Evolutionary conservation across 2,797 vertebrate species (phyloP), one percentile per base, ranked within the genome.

Genomic region (Coregonus suidteri): DNA sequence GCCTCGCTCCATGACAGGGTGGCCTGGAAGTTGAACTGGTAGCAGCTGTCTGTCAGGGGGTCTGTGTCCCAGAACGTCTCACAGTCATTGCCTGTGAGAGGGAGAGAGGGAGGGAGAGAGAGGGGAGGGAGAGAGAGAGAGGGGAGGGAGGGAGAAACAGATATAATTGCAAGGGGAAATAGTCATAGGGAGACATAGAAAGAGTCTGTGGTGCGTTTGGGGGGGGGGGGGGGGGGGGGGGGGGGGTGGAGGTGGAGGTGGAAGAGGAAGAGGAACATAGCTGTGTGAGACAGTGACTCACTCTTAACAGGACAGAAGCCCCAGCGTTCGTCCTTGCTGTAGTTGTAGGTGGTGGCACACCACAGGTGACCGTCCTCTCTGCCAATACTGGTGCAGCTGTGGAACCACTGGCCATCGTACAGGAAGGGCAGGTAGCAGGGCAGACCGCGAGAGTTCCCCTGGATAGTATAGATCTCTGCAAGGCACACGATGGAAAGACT

Each of bases 11-110:
- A 99, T 0, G 98, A 97, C 86, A 99, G 91, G 0, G 96, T 97
- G 0, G 97, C 96, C 93, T 98, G 97, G 91, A 98, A 97, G 92
- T 99, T 99, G 87, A 99, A 99, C 94, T 99, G 98, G 94, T 99
- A 99, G 90, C 98, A 99, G 93, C 96, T 99, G 88, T 95, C 94
- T 1, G 96, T 99, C 91, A 99, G 89, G 0, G 95, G 95, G 90
- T 98, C 96, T 47, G 93, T 98, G 84, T 99, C 97, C 98, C 98
- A 99, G 82, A 99, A 99, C 0, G 97, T 97, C 94, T 98, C 97
- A 3, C 98, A 99, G 90, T 95, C 94, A 0, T 91, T 91, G 90
- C 94, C 98, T 99, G 88, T 54, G 16, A 68, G 31, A 2, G 35
- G 88, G 34, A 5, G 31, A 66, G 18, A 66, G 18, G 59, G 15